Conservation (phyloP, 2,113 vertebrate species). For the Nasalis larvatus region DNA sequence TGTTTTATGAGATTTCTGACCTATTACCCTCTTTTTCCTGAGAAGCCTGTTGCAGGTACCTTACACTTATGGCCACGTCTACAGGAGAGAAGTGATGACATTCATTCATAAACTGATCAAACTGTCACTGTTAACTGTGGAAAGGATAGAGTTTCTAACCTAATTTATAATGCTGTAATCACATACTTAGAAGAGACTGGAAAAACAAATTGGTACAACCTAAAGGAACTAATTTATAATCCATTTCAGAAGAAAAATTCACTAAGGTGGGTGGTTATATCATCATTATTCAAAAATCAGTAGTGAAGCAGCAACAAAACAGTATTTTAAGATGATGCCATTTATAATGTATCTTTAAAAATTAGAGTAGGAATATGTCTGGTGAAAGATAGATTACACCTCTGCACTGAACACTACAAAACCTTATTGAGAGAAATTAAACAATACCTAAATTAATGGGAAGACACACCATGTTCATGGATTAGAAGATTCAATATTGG, state of each 20-base stretch:
- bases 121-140: background rate
- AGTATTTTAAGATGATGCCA: background rate
- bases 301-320: background rate
- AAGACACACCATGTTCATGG: background rate
- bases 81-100: too few species aligned
- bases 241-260: background rate
- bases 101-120: too few species aligned
- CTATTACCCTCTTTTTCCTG: background rate
- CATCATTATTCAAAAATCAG: background rate
- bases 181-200: background rate
- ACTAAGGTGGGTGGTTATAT: background rate
- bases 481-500: background rate
- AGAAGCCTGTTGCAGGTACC: background rate
- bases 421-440: background rate
- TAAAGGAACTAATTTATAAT: background rate
- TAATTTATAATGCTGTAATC: background rate
- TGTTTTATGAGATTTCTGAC: background rate
- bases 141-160: background rate
- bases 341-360: background rate
- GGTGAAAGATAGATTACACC: background rate
- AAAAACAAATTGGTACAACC: background rate
- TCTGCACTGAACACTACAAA: background rate
- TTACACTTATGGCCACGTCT: background rate
- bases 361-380: background rate
- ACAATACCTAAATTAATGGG: background rate